Evolutionary conservation across 2,113 vertebrate species (phyloP), one percentile per base, ranked within the genome.

Genomic region (Orientallactaga bullata): DNA sequence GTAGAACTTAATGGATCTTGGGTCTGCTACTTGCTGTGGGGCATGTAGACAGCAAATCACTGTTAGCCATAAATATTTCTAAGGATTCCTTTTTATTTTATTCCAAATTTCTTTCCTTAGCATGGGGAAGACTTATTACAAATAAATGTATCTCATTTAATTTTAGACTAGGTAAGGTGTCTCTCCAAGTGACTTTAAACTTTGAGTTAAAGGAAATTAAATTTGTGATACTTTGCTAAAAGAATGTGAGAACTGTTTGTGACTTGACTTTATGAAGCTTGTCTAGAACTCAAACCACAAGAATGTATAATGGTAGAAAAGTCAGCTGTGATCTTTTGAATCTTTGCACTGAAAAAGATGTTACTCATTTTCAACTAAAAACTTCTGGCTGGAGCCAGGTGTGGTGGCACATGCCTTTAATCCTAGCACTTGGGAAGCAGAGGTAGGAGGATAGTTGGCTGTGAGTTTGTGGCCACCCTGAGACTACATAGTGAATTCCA

Each of bases 221-320:
- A 71, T 63, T 81, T 87, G 68, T 84, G 71, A 76, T 90, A 42
- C 9, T 60, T 39, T 79, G 13, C 68, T 84, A 85, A 76, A 93
- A 93, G 60, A 24, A 69, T 76, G 68, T 83, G 60, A 74, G 35
- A 85, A 86, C 26, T 74, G 24, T 65, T 88, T 11, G 42, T 71
- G 11, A 71, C 78, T 47, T 8, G 26, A 51, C 84, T 80, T 91
- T 88, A 71, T 76, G 73, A 89, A 71, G 30, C 63, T 77, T 91
- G 0, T 15, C 7, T 65, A 82, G 35, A 90, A 35, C 61, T 35
- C 0, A 83, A 87, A 83, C 76, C 39, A 23, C 78, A 93, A 66
- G 68, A 94, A 76, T 94, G 72, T 83, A 35, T 89, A 71, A 37
- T 42, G n/a, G n/a, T 83, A 78, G 71, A 60, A 60, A 93, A 86